These are phyloP conservation scores for Itoplectis maculator DNA, from an alignment of 2,888 invertebrate species.

Conservation along the genomic window DNA sequence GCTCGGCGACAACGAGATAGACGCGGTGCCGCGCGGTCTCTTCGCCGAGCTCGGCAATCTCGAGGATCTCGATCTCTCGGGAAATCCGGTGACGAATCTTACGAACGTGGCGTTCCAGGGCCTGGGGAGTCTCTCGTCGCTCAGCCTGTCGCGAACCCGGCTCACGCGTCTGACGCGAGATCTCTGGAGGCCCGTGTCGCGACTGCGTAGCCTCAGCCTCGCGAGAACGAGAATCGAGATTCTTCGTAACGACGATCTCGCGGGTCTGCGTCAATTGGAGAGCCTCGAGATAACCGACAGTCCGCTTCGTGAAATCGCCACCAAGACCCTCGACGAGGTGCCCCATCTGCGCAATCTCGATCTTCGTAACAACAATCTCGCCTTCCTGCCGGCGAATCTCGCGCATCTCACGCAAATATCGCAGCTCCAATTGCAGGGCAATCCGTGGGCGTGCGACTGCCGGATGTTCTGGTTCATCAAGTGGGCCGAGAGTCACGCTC, in stretches of 20 bases:
- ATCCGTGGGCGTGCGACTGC: slow-evolving; percentile 95
- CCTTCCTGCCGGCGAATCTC: slow-evolving; percentile 90
- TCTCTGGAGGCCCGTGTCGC: slow-evolving; percentile 85
- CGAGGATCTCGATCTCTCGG: slow-evolving; percentile 87
- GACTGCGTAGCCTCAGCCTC: slow-evolving; percentile 86
- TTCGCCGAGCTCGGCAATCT: slow-evolving; percentile 89
- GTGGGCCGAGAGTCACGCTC: slow-evolving; percentile 87
- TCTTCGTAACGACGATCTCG: slow-evolving; percentile 88
- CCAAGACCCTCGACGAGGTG: slow-evolving; percentile 76
- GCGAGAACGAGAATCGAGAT: slow-evolving; percentile 88
- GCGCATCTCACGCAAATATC: slow-evolving; percentile 88
- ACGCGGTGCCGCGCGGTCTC: slow-evolving; percentile 88
- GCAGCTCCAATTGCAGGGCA: slow-evolving; percentile 89
- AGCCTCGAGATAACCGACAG: slow-evolving; percentile 88
- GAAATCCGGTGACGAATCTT: slow-evolving; percentile 87
- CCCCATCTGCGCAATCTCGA: slow-evolving; percentile 82
- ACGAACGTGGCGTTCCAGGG: slow-evolving; percentile 88
- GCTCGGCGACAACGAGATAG: slow-evolving; percentile 88
- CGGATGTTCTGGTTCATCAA: slow-evolving; percentile 91
- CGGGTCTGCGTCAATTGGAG: slow-evolving; percentile 88
- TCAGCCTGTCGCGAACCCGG: slow-evolving; percentile 88
- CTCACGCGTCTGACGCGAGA: slow-evolving; percentile 84
- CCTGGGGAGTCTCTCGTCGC: slow-evolving; percentile 86
- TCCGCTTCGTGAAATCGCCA: slow-evolving; percentile 78
- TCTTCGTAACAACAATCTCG: slow-evolving; percentile 88